Conservation (phyloP, 1,140 invertebrate genomes). For the Heliconius himera region DNA sequence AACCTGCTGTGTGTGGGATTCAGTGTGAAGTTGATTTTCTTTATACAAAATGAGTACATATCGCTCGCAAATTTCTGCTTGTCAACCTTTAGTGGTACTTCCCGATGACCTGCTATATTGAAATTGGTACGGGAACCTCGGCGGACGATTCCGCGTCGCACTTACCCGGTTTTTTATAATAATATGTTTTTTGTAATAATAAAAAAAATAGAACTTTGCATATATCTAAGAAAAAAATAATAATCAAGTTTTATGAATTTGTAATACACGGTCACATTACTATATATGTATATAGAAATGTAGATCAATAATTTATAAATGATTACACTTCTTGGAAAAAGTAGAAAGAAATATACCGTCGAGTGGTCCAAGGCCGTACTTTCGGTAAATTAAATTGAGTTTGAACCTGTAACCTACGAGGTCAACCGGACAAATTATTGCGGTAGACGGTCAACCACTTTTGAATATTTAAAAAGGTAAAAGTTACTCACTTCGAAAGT, state of each 20-base stretch:
- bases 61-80: too few relatives aligned
- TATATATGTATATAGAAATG: background rate
- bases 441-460: background rate
- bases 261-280: background rate
- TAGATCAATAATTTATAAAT: background rate
- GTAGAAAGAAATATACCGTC: background rate
- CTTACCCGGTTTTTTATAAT: too few relatives aligned
- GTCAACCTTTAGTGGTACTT: too few relatives aligned
- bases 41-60: too few relatives aligned
- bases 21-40: too few relatives aligned
- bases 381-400: background rate
- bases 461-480: constrained; percentile 14
- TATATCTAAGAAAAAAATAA: too few relatives aligned
- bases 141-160: too few relatives aligned
- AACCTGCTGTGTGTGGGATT: too few relatives aligned
- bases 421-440: constrained; percentile 4
- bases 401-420: constrained; percentile 10
- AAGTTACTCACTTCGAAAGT: background rate
- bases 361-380: background rate
- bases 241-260: background rate
- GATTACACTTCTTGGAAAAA: background rate
- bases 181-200: too few relatives aligned
- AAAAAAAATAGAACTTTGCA: too few relatives aligned
- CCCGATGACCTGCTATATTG: too few relatives aligned
- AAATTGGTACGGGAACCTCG: too few relatives aligned